Conservation (phyloP, 2,888 invertebrate genomes). For the Pterostichus niger region DNA sequence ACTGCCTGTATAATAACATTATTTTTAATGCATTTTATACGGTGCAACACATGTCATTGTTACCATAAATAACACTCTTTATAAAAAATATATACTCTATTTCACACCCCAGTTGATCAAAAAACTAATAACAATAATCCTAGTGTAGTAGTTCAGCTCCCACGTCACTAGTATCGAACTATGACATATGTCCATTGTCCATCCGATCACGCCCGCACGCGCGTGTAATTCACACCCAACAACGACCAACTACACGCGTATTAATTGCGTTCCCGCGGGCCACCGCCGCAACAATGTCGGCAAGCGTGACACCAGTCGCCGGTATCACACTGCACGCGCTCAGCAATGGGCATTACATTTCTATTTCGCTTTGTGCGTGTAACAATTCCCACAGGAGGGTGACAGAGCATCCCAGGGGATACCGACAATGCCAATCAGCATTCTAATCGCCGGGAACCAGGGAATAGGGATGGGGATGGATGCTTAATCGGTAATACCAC, state of each 20-base stretch:
- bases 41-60: too few relatives aligned
- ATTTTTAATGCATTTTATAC: too few relatives aligned
- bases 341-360: too few relatives aligned
- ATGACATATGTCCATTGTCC: conserved; percentile 36
- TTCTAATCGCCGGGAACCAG: conserved; percentile 44
- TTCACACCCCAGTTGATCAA: neutral
- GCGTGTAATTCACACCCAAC: too few relatives aligned
- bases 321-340: too few relatives aligned
- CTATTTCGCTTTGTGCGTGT: conserved; percentile 19
- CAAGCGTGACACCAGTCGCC: neutral
- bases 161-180: conserved; percentile 10
- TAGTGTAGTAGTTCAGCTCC: neutral
- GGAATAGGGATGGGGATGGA: conserved; percentile 10
- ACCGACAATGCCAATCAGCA: conserved; percentile 55
- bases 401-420: conserved; percentile 10
- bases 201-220: neutral
- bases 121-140: conserved; percentile 9
- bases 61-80: too few relatives aligned
- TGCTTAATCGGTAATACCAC: conserved; percentile 19
- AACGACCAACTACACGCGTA: neutral
- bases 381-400: conserved; percentile 43
- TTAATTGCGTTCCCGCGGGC: neutral
- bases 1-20: too few relatives aligned
- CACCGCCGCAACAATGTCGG: too few relatives aligned
- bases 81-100: neutral